Evolutionary conservation across 2,888 invertebrate species (phyloP).

Genomic region (Mactromeris polynyma): DNA sequence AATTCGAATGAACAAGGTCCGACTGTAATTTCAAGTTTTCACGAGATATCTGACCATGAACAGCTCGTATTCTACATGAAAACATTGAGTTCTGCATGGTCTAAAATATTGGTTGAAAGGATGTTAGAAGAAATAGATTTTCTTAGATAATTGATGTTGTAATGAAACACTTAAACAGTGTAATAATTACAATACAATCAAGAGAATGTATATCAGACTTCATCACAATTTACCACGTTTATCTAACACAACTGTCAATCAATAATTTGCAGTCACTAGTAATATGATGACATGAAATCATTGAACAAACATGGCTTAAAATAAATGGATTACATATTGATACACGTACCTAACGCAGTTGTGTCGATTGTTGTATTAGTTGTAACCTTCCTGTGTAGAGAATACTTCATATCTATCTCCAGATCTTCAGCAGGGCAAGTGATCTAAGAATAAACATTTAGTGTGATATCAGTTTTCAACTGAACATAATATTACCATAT

Average conservation of each 20-base stretch:
- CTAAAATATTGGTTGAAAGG: background rate
- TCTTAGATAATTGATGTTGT: no score
- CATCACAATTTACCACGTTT: background rate
- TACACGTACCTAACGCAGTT: conserved; percentile 4
- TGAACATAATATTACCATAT: no score
- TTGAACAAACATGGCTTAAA: background rate
- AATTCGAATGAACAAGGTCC: no score
- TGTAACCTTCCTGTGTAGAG: conserved; percentile 38
- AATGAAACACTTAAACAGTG: background rate
- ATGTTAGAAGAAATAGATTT: background rate
- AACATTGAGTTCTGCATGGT: background rate
- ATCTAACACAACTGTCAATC: background rate
- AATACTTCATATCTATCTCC: conserved; percentile 66
- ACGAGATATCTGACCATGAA: no score
- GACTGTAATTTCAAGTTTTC: no score
- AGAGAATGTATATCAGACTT: background rate
- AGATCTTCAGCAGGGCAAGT: conserved; percentile 75
- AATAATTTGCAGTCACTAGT: background rate
- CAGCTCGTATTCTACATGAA: no score
- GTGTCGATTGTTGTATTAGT: background rate
- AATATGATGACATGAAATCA: background rate
- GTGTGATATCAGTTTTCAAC: no score
- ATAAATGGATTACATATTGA: background rate
- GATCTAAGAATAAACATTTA: no score
- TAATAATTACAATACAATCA: background rate